Evolutionary conservation across 1,140 invertebrate species (phyloP).

Genomic region (Oedothorax gibbosus): DNA sequence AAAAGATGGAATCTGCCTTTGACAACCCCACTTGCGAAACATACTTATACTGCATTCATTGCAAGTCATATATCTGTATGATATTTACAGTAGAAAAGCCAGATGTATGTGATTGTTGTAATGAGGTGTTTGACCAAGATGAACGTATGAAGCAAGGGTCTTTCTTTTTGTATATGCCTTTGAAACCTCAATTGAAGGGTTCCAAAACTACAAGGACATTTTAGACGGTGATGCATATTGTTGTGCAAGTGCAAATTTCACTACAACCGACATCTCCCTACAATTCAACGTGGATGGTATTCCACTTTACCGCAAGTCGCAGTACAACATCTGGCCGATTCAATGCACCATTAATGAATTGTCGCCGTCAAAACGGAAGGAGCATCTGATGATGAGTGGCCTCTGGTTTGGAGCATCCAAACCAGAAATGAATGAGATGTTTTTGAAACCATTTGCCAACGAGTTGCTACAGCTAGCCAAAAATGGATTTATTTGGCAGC

Average conservation of each 20-base stretch:
- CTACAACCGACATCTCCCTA: background rate
- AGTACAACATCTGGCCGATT: conserved; percentile 3
- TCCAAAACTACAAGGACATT: conserved; percentile 7
- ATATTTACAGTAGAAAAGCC: too few species aligned
- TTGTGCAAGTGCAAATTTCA: background rate
- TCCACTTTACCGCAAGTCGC: conserved; percentile 17
- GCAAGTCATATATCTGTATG: too few species aligned
- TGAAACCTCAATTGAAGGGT: conserved; percentile 1
- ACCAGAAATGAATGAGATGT: background rate
- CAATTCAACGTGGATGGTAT: conserved; percentile 26
- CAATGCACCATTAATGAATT: conserved; percentile 24
- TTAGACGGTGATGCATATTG: conserved; percentile 6
- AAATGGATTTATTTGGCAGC: background rate
- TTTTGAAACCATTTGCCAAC: conserved; percentile 13
- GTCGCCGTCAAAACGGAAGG: background rate
- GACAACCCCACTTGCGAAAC: conserved; percentile 13
- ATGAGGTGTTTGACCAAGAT: too few species aligned
- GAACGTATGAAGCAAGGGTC: too few species aligned
- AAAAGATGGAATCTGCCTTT: conserved; percentile 1
- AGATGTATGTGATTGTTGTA: too few species aligned
- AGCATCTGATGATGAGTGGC: conserved; percentile 22
- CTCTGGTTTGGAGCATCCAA: conserved; percentile 13
- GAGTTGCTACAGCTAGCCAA: background rate
- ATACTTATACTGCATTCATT: too few species aligned
- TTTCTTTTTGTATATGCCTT: conserved; percentile 22